Conservation (phyloP, 2,797 vertebrate genomes). For the Menidia menidia region DNA sequence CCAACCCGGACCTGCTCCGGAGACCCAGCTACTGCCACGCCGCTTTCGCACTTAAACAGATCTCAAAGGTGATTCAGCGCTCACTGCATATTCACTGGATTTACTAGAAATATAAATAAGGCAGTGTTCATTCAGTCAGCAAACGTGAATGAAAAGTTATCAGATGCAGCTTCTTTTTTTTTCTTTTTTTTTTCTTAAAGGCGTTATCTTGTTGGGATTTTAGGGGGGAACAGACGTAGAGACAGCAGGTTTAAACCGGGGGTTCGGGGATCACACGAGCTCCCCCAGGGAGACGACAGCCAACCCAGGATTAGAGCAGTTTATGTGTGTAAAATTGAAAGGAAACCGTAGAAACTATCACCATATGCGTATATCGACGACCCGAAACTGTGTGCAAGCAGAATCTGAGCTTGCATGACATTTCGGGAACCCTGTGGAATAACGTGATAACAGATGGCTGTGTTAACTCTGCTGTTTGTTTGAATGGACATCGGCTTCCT, state of each 20-base stretch:
- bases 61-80: slow-evolving; percentile 85
- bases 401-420: slow-evolving; percentile 7
- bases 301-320: slow-evolving; percentile 1
- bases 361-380: background rate
- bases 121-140: slow-evolving; percentile 60
- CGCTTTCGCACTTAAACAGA: slow-evolving; percentile 88
- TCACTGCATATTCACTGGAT: slow-evolving; percentile 11
- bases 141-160: slow-evolving; percentile 40
- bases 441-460: slow-evolving; percentile 24
- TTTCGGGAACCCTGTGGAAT: background rate
- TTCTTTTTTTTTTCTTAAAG: slow-evolving; percentile 17
- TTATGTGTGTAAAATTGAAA: background rate
- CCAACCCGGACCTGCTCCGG: slow-evolving; percentile 81
- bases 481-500: slow-evolving; percentile 49
- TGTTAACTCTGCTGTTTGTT: slow-evolving; percentile 30
- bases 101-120: slow-evolving; percentile 1
- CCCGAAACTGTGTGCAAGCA: background rate
- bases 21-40: slow-evolving; percentile 89
- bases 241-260: slow-evolving; percentile 28
- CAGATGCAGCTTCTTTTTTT: slow-evolving; percentile 1
- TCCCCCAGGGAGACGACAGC: slow-evolving; percentile 25
- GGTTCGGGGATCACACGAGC: slow-evolving; percentile 48
- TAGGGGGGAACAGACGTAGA: slow-evolving; percentile 29
- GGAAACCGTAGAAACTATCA: background rate
- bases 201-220: slow-evolving; percentile 17